Base-by-base conservation (phyloP, 2,888 invertebrate species). In the Cetonia aurata region DNA sequence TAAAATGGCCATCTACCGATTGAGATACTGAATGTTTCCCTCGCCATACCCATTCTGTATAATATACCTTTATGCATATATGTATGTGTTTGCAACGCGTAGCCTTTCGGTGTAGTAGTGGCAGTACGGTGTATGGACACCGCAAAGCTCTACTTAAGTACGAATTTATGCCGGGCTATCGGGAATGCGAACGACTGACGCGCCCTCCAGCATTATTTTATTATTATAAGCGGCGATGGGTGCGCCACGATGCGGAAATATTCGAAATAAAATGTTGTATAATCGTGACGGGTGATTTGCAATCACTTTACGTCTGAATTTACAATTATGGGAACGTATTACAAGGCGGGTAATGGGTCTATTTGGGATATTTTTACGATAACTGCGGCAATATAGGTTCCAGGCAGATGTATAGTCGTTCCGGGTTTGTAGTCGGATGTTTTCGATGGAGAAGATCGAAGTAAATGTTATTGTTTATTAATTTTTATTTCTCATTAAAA, bases 1-100 rank as follows among this genome's bases (percentile, higher is more conserved):
- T 62, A 62, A 50, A 62, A 62, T 62, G 62, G 48, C 62, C 62
- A 62, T 48, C 62, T 33, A 48, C 48, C 25, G 48, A 62, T 37
- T 62, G 48, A 13, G n/a, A 46, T 62, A 62, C 48, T 62, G 62
- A 62, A 62, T 62, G 48, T 62, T 62, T 62, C 17, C 31, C 33
- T 33, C 62, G 50, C 25, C 25, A 41, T 46, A 8, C 31, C 19
- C 41, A 41, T 13, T n/a, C 25, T 0, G 15, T 12, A 46, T 12
- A 46, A 46, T 46, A 44, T 44, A 46, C 15, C 6, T 46, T 13
- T 60, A 60, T 12, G 9, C 25, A 9, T 46, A 62, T 33, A 50
- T 48, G 31, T 33, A 6, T 48, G 31, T 33, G 3, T 13, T 41
- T 56, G 6, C 10, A 53, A 19, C 3, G 53, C 41, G 13, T 25